These are phyloP conservation scores for Dolomedes plantarius DNA, from an alignment of 2,888 invertebrate species.

Conservation along the genomic window DNA sequence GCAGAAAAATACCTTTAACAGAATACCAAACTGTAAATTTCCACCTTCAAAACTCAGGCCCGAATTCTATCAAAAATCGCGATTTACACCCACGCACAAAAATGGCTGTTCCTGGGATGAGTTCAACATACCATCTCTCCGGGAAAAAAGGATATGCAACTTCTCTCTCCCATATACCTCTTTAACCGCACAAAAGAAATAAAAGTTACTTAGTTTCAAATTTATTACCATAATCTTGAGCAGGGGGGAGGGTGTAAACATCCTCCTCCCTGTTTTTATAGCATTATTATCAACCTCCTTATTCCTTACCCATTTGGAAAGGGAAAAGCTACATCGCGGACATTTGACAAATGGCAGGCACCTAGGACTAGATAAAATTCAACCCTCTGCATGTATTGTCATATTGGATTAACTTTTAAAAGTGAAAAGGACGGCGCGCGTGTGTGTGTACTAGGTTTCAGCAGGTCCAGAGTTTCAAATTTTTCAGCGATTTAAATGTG, in stretches of 20 bases:
- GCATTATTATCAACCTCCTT: conserved; percentile 13
- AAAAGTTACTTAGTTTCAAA: conserved; percentile 15
- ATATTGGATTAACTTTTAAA: conserved; percentile 50
- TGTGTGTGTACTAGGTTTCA: neutral
- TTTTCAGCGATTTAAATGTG: neutral
- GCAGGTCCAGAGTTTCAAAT: neutral
- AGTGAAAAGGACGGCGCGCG: neutral
- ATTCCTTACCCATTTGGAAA: neutral
- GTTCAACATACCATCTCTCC: neutral
- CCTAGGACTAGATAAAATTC: conserved; percentile 20
- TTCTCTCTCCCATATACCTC: no score
- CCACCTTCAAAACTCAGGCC: no score
- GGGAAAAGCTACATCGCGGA: neutral
- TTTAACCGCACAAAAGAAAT: neutral
- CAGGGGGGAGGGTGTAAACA: neutral
- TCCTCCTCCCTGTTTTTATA: neutral
- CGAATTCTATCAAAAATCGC: no score
- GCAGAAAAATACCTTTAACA: no score
- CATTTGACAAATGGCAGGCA: conserved; percentile 34
- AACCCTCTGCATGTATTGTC: conserved; percentile 24
- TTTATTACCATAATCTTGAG: conserved; percentile 22
- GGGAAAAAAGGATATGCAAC: neutral
- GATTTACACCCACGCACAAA: neutral
- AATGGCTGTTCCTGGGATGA: neutral
- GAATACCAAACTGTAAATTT: no score